Base-by-base conservation (phyloP, 2,797 vertebrate genomes). In the Numenius phaeopus region DNA sequence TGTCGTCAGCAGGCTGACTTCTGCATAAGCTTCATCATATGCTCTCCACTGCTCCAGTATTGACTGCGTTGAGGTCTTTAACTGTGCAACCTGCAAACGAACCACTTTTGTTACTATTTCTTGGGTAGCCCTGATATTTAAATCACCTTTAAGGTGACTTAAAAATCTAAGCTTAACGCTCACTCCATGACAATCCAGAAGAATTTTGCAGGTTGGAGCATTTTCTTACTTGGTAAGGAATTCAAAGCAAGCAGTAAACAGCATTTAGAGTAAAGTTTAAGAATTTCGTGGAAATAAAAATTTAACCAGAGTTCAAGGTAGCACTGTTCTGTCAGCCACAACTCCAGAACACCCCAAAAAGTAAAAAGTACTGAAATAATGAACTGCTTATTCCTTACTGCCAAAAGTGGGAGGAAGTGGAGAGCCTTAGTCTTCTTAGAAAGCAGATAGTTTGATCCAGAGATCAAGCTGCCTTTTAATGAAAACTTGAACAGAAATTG, bases 11-110 rank as follows among this genome's bases (percentile, higher is more conserved):
- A 95, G 82, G 37, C 21, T 83, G 67, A 98, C 76, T 46, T 97
- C 93, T 16, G 94, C 95, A 90, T 98, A 98, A n/a, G 90, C 96
- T 49, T 96, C 87, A 14, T 98, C 96, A 66, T 98, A 97, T 13
- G n/a, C 6, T 71, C 71, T 97, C 99, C 99, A 99, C 30, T 98
- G 94, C 62, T 97, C 97, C 86, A 98, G 87, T 22, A 94, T 7
- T n/a, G 97, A 94, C 46, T 96, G 89, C 85, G 98, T 97, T 22
- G 94, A 98, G 50, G 90, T 87, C 83, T 94, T 98, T 29, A 97
- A 92, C 62, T 98, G 75, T 9, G 57, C 73, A 54, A 97, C 97
- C 99, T 99, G 87, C 6, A 88, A 75, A 84, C 0, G 5, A 95
- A 94, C 3, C 16, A 84, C 34, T 30, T 78, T 2, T 44, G 27